Conservation (phyloP, 2,888 invertebrate species). For the Morpho achilles region DNA sequence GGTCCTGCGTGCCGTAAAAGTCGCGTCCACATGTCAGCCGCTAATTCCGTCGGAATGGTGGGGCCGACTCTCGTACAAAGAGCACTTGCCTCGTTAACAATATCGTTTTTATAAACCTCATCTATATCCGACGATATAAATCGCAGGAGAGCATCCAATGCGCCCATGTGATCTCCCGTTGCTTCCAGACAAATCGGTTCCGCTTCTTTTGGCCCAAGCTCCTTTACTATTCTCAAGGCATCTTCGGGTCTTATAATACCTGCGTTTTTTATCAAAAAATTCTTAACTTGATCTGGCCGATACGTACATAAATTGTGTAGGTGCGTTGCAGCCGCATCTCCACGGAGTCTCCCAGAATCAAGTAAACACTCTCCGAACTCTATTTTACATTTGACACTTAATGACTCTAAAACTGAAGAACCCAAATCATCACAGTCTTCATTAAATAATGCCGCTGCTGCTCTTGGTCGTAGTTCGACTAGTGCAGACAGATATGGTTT, state of each 20-base stretch:
- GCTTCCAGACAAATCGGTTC: constrained; percentile 64
- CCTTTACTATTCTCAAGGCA: constrained; percentile 51
- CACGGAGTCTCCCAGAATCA: constrained; percentile 44
- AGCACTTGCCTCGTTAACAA: constrained; percentile 44
- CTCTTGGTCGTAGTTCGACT: constrained; percentile 48
- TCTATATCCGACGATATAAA: constrained; percentile 35
- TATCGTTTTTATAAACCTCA: constrained; percentile 29
- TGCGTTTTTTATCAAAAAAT: constrained; percentile 48
- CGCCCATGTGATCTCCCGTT: constrained; percentile 56
- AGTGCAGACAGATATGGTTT: constrained; percentile 41
- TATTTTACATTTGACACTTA: constrained; percentile 37
- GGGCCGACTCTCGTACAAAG: constrained; percentile 52
- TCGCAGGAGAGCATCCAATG: constrained; percentile 51
- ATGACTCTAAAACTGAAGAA: constrained; percentile 33
- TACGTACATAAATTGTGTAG: constrained; percentile 49
- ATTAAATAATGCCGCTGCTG: constrained; percentile 50
- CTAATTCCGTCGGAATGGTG: constrained; percentile 40
- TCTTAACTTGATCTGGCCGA: constrained; percentile 43
- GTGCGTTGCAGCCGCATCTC: constrained; percentile 49
- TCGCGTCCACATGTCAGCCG: constrained; percentile 50
- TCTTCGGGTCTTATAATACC: constrained; percentile 63
- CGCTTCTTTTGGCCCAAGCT: constrained; percentile 47
- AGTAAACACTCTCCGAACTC: constrained; percentile 49
- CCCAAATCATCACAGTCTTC: constrained; percentile 40
- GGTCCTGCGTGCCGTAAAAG: constrained; percentile 40